These are phyloP conservation scores for Aporrectodea caliginosa DNA, from an alignment of 1,140 invertebrate genomes.

Conservation along the genomic window DNA sequence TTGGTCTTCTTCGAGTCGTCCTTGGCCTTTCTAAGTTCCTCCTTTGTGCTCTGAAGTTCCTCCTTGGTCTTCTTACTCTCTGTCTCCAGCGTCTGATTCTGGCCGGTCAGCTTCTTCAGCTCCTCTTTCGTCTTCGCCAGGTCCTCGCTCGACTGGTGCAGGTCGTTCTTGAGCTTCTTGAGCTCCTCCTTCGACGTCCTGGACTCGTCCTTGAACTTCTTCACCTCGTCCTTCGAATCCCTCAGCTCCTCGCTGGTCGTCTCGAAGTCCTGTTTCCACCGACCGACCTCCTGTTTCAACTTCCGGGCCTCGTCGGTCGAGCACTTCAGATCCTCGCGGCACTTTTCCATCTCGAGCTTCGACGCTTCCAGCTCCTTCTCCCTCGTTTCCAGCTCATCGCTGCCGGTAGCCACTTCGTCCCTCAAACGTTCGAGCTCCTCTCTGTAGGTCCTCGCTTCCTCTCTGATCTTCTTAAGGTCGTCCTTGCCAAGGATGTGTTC, in stretches of 20 bases:
- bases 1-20: slow-evolving; percentile 1
- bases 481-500: slow-evolving; percentile 12
- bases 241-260: not conserved
- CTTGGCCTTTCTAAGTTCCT: slow-evolving; percentile 9
- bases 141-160: not conserved
- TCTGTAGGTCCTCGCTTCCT: not conserved
- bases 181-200: not conserved
- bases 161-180: slow-evolving; percentile 2
- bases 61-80: not conserved
- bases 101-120: not conserved
- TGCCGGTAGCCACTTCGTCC: not conserved
- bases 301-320: slow-evolving; percentile 9
- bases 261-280: not conserved
- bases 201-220: slow-evolving; percentile 12
- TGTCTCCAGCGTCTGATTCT: not conserved
- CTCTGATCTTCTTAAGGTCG: slow-evolving; percentile 1
- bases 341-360: not conserved
- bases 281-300: not conserved
- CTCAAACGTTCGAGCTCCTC: slow-evolving; percentile 11
- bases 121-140: not conserved
- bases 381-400: not conserved
- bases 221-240: slow-evolving; percentile 9
- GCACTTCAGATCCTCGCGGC: not conserved
- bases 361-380: slow-evolving; percentile 7
- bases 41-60: slow-evolving; percentile 10